phyloP scores from a whole-genome alignment of 2,113 vertebrate genomes.

The Sula dactylatra region DNA sequence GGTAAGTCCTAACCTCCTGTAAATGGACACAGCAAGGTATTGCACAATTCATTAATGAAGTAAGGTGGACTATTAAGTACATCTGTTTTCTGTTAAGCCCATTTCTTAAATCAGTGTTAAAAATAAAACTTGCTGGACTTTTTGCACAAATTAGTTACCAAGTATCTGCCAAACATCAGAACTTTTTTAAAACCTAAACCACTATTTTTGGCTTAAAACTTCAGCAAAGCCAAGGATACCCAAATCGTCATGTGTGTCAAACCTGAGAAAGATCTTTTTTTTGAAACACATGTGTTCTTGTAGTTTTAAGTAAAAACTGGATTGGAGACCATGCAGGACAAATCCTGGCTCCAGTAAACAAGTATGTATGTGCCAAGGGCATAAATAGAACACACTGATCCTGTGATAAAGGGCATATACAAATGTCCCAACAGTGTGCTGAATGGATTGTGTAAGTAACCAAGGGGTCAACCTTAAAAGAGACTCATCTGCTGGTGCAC shows the following conservation, averaged over 20 bases:
- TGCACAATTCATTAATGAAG: not conserved
- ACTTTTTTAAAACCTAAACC: not conserved
- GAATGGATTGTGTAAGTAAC: not conserved
- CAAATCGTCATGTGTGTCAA: not conserved
- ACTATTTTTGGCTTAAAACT: not conserved
- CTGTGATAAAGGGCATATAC: not conserved
- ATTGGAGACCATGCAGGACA: not conserved
- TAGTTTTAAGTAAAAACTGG: not conserved
- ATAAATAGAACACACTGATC: not conserved
- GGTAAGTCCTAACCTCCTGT: not conserved
- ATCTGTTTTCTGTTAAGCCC: not conserved
- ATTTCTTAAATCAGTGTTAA: not conserved
- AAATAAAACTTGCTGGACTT: not conserved
- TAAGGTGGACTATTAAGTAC: not conserved
- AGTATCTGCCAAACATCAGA: not conserved
- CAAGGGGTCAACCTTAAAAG: not conserved
- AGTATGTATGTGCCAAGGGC: not conserved
- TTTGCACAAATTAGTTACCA: not conserved
- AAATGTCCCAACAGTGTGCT: not conserved
- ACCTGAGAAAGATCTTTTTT: not conserved
- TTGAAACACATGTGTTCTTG: not conserved
- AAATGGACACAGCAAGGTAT: not conserved
- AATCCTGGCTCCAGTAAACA: not conserved
- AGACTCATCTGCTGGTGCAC: not conserved
- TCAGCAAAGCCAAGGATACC: not conserved